Evolutionary conservation across 2,113 vertebrate genomes (phyloP).

Genomic region (Xenopus tropicalis): DNA sequence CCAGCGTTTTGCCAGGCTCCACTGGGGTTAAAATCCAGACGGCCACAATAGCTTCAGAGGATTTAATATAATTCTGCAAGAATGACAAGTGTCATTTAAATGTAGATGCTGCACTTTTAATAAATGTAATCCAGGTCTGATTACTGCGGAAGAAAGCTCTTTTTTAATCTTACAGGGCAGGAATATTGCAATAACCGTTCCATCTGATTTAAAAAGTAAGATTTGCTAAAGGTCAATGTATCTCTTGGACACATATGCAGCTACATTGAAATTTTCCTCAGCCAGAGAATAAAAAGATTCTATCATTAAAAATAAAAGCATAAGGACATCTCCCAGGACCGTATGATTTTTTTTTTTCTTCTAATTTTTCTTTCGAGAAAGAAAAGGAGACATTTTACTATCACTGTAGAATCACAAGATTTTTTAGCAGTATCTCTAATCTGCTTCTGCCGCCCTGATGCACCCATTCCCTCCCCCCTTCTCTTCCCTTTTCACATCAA

Average conservation of each 20-base stretch:
- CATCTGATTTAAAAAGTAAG: constrained; percentile 77
- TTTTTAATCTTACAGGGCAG: constrained; percentile 68
- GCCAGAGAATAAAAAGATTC: constrained; percentile 85
- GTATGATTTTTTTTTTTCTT: constrained; percentile 45
- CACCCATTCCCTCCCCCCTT: constrained; percentile 47
- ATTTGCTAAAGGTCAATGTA: constrained; percentile 87
- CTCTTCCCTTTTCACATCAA: constrained; percentile 71
- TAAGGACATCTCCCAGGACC: constrained; percentile 67
- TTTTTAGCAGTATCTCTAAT: constrained; percentile 78
- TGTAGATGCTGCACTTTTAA: constrained; percentile 65
- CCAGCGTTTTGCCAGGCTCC: constrained; percentile 47
- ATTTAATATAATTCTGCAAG: constrained; percentile 61
- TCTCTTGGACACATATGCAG: constrained; percentile 79
- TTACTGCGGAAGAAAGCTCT: constrained; percentile 67
- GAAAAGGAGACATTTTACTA: constrained; percentile 76
- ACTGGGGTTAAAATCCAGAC: constrained; percentile 49
- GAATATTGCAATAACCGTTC: constrained; percentile 79
- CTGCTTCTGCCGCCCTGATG: constrained; percentile 57
- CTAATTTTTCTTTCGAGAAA: constrained; percentile 55
- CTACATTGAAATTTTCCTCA: constrained; percentile 78
- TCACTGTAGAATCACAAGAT: constrained; percentile 74
- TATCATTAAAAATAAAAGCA: constrained; percentile 82
- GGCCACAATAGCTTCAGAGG: constrained; percentile 50
- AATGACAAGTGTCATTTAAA: constrained; percentile 64
- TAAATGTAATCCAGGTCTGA: constrained; percentile 72